Percentiles rank a stretch among this genome's conserved stretches.
Evolutionary conservation across 1,140 invertebrate species (phyloP).

Genomic region (Diuraphis noxia): DNA sequence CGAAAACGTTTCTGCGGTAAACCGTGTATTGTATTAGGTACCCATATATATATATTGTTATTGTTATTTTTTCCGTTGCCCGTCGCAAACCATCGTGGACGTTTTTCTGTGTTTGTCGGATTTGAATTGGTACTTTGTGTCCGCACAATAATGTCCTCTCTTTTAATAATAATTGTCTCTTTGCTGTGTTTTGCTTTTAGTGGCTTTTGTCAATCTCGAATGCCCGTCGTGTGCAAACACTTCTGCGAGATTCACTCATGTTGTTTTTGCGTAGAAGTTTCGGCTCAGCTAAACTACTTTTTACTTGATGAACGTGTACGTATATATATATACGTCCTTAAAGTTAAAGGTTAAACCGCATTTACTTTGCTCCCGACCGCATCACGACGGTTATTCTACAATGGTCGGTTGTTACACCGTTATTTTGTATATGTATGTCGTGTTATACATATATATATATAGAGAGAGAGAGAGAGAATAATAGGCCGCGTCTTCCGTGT

Average conservation of each 20-base stretch:
- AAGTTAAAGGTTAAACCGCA: background rate
- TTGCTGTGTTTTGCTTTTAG: background rate
- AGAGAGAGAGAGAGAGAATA: no score
- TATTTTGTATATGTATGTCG: background rate
- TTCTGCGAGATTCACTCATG: background rate
- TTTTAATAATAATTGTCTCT: background rate
- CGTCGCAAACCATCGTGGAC: background rate
- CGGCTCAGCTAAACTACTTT: background rate
- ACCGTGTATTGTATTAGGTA: background rate
- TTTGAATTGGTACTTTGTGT: background rate
- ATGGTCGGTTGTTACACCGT: background rate
- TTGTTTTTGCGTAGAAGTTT: background rate
- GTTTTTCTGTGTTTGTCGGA: background rate
- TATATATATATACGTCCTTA: background rate
- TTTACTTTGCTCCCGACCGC: background rate
- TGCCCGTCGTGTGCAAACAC: background rate
- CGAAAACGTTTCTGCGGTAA: background rate
- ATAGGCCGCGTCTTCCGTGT: background rate
- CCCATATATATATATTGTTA: no score
- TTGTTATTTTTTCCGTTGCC: background rate
- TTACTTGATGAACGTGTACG: background rate
- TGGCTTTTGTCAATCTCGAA: background rate
- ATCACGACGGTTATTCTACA: background rate
- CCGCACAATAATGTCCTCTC: background rate
- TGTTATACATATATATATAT: background rate